Evolutionary conservation across 1,140 invertebrate species (phyloP).

Genomic region (Nautilus pompilius): DNA sequence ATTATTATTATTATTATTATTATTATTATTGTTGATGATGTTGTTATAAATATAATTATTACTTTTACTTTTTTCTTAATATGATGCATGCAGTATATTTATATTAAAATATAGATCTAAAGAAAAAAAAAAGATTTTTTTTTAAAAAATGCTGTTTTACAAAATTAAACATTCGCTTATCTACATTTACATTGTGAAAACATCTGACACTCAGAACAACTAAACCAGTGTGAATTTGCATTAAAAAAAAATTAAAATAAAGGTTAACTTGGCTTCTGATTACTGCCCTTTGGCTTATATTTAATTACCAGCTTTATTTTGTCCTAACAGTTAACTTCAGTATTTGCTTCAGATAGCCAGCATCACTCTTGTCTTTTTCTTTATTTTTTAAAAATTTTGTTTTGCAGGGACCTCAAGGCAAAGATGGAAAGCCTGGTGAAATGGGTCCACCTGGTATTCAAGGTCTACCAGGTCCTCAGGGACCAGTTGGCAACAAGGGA

Average conservation of each 20-base stretch:
- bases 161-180: neutral
- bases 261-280: too few relatives aligned
- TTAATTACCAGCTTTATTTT: too few relatives aligned
- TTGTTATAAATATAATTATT: neutral
- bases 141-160: neutral
- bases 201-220: too few relatives aligned
- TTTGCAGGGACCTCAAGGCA: conserved; percentile 34
- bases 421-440: conserved; percentile 42
- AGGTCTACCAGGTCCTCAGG: conserved; percentile 37
- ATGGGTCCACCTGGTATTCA: conserved; percentile 35
- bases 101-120: neutral
- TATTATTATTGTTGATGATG: neutral
- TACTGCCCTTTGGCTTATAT: too few relatives aligned
- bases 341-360: too few relatives aligned
- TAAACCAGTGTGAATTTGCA: too few relatives aligned
- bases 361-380: too few relatives aligned
- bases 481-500: conserved; percentile 35
- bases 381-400: neutral
- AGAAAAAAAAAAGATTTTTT: neutral
- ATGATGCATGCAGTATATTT: neutral
- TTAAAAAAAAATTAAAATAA: too few relatives aligned
- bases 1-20: neutral
- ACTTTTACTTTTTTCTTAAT: neutral
- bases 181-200: neutral
- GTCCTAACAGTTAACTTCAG: too few relatives aligned